Evolutionary conservation across 1,140 invertebrate species (phyloP), one percentile per base, ranked within the genome.

Genomic region (Potamilus streckersoni): DNA sequence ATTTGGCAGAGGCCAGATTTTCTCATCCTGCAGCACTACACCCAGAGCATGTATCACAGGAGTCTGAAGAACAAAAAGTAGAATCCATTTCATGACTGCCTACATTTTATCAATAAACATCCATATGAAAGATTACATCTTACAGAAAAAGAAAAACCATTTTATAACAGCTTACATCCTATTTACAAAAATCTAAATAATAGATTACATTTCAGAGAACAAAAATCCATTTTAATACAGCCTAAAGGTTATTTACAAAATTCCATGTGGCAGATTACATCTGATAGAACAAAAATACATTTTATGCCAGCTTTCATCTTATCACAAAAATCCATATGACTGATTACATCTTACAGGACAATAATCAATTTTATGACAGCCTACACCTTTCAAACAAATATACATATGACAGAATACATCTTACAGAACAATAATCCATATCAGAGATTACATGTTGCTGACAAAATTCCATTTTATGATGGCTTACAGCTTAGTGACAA

Each of bases 31-130:
- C 16, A 82, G 60, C n/a, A 81, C 76, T 16, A 88, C 88, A 8
- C 88, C 87, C 11, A 89, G 57, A 58, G 88, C 86, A 73, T 88
- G 85, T 49, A 89, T 82, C 27, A 89, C 85, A 64, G 88, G 86
- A n/a, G 86, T 89, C 85, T 88, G 78, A 31, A 80, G 80, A 56
- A 63, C 60, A 74, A 59, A 76, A 67, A 20, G 20, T 14, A 68
- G 3, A 69, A 60, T 63, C 12, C 17, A 61, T 14, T 8, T 16
- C 20, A 23, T 71, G 58, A n/a, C 56, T 60, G 19, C 64, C 6
- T 61, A 31, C 27, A 31, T 31, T 2, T 31, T 31, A 31, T 4
- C 4, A 4, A 31, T 4, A 31, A 68, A 8, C 64, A 60, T 62
- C 11, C 17, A 60, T 13, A 3, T 71, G 57, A 49, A 4, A 49